A percentile compares a stretch with the other conserved stretches of the same genome.
Conservation (phyloP, 2,888 invertebrate species). For the Euzetes globulus region DNA sequence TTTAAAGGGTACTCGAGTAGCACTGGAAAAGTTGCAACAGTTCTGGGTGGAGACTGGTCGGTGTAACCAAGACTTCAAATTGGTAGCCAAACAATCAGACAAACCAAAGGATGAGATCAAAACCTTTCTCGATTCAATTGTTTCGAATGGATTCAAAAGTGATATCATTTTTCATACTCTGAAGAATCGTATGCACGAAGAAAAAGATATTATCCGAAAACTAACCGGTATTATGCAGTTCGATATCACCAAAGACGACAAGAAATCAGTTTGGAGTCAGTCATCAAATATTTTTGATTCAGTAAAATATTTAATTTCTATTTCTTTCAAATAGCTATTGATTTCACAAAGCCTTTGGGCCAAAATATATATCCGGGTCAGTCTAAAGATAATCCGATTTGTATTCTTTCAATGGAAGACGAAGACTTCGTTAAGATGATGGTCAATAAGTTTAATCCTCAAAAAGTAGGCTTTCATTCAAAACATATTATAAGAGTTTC, state of each 20-base stretch:
- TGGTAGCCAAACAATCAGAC: neutral
- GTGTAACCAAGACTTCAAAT: neutral
- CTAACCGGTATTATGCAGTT: constrained; percentile 5
- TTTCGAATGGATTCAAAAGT: neutral
- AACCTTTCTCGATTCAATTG: neutral
- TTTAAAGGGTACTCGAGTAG: neutral
- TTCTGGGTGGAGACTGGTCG: neutral
- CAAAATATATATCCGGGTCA: constrained; percentile 2
- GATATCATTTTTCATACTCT: neutral
- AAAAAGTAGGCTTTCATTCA: neutral
- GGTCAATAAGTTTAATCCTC: constrained; percentile 17
- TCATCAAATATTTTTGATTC: neutral
- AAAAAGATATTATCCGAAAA: neutral
- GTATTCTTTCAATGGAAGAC: neutral
- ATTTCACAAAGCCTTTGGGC: constrained; percentile 1
- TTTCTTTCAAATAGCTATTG: neutral
- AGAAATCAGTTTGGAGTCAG: neutral
- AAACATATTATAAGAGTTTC: neutral
- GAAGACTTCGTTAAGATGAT: constrained; percentile 1
- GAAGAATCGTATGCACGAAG: constrained; percentile 20
- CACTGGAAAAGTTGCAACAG: constrained; percentile 11
- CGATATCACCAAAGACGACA: neutral
- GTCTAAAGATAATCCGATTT: neutral
- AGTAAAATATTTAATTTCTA: neutral
- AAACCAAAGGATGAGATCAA: neutral